These are phyloP conservation scores for Varanus komodoensis DNA, from an alignment of 2,113 vertebrate genomes.

Conservation along the genomic window DNA sequence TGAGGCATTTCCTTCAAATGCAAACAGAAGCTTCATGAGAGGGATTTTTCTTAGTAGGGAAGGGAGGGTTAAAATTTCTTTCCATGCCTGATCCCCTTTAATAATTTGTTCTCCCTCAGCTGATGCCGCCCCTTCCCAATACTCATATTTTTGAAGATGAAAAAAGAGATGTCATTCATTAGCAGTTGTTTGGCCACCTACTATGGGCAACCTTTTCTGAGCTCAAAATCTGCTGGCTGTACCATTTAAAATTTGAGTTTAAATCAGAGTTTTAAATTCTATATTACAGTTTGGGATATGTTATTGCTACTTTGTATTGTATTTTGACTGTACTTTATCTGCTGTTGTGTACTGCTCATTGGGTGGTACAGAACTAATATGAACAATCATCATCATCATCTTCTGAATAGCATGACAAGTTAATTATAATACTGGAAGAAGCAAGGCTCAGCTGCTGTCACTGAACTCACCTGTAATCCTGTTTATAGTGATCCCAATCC, in stretches of 20 bases:
- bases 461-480: constrained; percentile 82
- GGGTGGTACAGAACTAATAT: too few species aligned
- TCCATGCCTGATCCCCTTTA: background rate
- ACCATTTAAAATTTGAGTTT: too few species aligned
- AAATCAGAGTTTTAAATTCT: too few species aligned
- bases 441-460: background rate
- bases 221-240: background rate
- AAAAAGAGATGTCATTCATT: background rate
- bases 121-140: background rate
- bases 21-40: background rate
- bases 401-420: too few species aligned
- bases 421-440: background rate
- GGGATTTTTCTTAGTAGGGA: background rate
- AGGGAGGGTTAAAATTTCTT: background rate
- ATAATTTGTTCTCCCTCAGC: background rate
- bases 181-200: background rate
- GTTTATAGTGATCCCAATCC: constrained; percentile 93
- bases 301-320: too few species aligned
- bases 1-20: background rate
- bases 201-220: background rate
- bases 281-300: too few species aligned
- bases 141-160: background rate
- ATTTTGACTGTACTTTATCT: too few species aligned
- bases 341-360: too few species aligned
- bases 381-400: too few species aligned